phyloP scores from a whole-genome alignment of 2,797 vertebrate species.

The Pseudochirops cupreus region DNA sequence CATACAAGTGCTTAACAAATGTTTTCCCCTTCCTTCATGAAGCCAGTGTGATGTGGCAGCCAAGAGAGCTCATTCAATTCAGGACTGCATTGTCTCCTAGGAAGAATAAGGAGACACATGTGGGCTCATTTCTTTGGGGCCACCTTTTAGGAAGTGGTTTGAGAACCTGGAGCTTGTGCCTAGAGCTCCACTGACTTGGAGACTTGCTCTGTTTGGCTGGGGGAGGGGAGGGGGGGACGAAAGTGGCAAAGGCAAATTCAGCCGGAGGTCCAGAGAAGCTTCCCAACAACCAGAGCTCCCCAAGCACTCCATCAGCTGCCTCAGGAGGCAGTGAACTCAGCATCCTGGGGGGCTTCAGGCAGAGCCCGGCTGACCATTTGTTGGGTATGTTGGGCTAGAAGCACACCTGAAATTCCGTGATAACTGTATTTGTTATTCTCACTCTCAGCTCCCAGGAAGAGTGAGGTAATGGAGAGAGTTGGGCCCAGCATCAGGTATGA shows the following conservation, averaged over 20 bases:
- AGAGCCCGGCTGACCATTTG: neutral
- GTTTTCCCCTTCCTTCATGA: neutral
- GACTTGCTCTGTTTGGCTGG: neutral
- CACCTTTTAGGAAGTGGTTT: neutral
- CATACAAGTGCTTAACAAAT: neutral
- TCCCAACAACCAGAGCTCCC: neutral
- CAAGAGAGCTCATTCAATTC: neutral
- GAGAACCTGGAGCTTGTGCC: neutral
- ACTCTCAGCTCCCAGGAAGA: neutral
- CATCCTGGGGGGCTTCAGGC: neutral
- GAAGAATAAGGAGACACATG: neutral
- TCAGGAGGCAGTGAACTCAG: too few species aligned
- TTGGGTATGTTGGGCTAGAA: neutral
- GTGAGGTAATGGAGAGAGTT: neutral
- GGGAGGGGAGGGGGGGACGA: neutral
- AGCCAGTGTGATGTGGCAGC: neutral
- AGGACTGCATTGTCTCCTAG: neutral
- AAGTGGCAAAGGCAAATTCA: neutral
- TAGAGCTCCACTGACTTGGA: neutral
- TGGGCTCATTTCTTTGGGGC: too few species aligned
- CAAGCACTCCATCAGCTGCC: neutral
- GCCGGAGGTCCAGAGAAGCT: neutral
- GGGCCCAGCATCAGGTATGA: neutral
- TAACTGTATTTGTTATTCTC: neutral
- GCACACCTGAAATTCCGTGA: neutral